Base-by-base conservation (phyloP, 2,888 invertebrate species). In the Oxyteleia sp. region DNA sequence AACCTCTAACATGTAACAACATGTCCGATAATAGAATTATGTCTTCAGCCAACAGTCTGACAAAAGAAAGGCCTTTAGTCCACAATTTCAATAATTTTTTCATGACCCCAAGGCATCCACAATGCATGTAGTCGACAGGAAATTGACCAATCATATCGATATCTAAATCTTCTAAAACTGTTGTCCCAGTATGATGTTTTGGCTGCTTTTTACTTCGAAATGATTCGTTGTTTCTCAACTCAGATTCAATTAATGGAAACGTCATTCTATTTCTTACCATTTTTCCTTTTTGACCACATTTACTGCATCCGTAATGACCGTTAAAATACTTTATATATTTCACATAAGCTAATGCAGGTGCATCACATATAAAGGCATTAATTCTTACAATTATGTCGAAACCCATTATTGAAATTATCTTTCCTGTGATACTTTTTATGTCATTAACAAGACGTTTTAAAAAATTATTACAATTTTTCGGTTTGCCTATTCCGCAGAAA, bases 81-180 rank as follows among this genome's bases (percentile, higher is more conserved):
- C n/a, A n/a, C n/a, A n/a, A n/a, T n/a, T n/a, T n/a, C n/a, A n/a
- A n/a, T n/a, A n/a, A n/a, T n/a, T n/a, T n/a, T n/a, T n/a, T n/a
- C n/a, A n/a, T n/a, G n/a, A n/a, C n/a, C n/a, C n/a, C n/a, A n/a
- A n/a, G 61, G 13, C 63, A 63, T n/a, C 45, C 32, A 10, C 63
- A 63, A 15, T 61, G 61, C 61, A 61, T 61, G 8, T 61, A 45
- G n/a, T 61, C 61, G 4, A 61, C 26, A 4, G 63, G 63, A 35
- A 64, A 35, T 16, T 35, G 32, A 18, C 8, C 0, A 5, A 64
- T 35, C 29, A 49, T 20, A 26, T 64, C 63, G n/a, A 18, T 18
- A 0, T 35, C 2, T 2, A 49, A n/a, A 11, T 47, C 16, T 29
- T 64, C 63, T 5, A 64, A 29, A n/a, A 16, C 20, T 7, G 35